Conservation (phyloP, 2,113 vertebrate species). For the Scolopax mira region DNA sequence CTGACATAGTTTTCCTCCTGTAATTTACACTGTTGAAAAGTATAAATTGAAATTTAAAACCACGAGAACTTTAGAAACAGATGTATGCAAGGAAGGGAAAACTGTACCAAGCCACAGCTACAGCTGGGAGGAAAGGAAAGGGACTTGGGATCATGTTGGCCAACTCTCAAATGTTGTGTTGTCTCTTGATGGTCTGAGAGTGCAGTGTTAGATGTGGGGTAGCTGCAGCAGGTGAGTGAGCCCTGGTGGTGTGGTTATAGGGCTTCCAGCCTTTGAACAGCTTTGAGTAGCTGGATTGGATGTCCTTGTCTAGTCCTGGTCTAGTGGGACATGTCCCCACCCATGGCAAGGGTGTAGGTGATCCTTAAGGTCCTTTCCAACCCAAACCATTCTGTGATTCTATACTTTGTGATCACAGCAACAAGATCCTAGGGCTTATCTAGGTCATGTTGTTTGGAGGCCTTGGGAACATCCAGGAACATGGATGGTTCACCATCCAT, state of each 20-base stretch:
- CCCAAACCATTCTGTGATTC: not conserved
- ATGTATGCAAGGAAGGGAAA: not conserved
- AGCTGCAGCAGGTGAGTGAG: not conserved
- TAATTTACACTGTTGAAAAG: not conserved
- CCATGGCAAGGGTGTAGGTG: not conserved
- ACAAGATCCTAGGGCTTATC: not conserved
- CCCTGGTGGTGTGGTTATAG: not conserved
- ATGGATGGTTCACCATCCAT: no score
- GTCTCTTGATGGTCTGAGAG: not conserved
- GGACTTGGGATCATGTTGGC: not conserved
- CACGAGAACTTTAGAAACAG: not conserved
- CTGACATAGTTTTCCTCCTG: not conserved
- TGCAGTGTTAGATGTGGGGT: not conserved
- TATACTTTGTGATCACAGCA: fast-evolving
- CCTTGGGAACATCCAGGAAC: not conserved
- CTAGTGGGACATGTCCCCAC: not conserved
- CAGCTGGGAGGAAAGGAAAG: not conserved
- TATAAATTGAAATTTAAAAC: not conserved
- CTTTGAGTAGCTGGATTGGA: not conserved
- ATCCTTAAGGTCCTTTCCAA: not conserved
- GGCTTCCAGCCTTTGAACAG: not conserved
- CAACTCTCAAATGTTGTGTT: not conserved
- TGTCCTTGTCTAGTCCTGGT: not conserved
- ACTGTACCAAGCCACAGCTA: not conserved
- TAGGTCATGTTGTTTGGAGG: no score